These are phyloP conservation scores for Heliconius aoede DNA, from an alignment of 2,888 invertebrate genomes.

Conservation along the genomic window DNA sequence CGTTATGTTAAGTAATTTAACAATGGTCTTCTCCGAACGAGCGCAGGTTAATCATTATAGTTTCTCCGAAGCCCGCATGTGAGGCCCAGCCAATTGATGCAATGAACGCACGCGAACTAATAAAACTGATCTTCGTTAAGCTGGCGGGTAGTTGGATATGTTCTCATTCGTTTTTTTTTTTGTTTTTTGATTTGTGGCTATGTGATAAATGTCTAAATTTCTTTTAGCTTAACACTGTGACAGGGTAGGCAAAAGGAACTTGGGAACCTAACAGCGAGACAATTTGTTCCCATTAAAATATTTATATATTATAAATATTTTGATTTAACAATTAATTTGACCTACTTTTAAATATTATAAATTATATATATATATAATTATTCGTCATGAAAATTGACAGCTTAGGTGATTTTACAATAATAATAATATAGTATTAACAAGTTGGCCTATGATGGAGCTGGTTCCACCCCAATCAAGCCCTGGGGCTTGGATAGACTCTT, in stretches of 20 bases:
- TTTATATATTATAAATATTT: too few relatives aligned
- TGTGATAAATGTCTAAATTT: neutral
- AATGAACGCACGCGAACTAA: constrained; percentile 50
- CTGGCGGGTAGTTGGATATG: neutral
- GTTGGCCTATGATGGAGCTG: neutral
- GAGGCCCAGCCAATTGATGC: constrained; percentile 51
- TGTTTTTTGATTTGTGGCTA: too few relatives aligned
- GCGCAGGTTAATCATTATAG: constrained; percentile 44
- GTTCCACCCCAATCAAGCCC: too few relatives aligned
- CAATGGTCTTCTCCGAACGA: constrained; percentile 30
- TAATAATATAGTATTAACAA: neutral
- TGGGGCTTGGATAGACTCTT: neutral
- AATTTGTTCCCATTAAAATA: too few relatives aligned
- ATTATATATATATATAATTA: too few relatives aligned
- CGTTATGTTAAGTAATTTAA: constrained; percentile 23
- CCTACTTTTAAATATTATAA: too few relatives aligned
- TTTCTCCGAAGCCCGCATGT: constrained; percentile 54
- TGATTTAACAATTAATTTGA: too few relatives aligned
- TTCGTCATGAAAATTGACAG: too few relatives aligned
- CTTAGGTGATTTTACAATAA: too few relatives aligned
- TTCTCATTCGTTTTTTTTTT: neutral
- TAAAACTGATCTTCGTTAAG: constrained; percentile 32
- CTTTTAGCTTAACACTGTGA: neutral
- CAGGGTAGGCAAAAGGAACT: neutral
- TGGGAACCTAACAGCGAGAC: neutral